Conservation (phyloP, 2,113 vertebrate genomes). For the Protomyctophum bolini region DNA sequence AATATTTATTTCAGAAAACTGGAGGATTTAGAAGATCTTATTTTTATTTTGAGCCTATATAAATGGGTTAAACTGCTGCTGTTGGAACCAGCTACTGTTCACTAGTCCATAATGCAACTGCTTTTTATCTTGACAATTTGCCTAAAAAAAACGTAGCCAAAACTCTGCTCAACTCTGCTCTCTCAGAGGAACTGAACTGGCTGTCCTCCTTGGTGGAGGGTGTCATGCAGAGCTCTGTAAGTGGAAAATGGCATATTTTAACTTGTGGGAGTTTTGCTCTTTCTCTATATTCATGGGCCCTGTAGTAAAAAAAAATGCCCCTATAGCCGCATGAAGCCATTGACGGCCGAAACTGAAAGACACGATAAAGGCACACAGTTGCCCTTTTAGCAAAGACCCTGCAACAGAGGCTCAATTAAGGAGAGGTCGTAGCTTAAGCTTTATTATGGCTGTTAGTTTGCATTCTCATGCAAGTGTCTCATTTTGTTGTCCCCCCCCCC, state of each 20-base stretch:
- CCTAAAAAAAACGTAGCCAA: slow-evolving; percentile 32
- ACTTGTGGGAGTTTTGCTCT: slow-evolving; percentile 26
- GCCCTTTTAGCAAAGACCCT: slow-evolving; percentile 59
- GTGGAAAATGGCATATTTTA: slow-evolving; percentile 28
- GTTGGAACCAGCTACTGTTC: slow-evolving; percentile 16
- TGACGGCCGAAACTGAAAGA: slow-evolving; percentile 26
- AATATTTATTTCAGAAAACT: no score
- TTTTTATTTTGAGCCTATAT: no score
- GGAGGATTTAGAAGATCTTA: no score
- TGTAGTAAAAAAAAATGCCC: slow-evolving; percentile 30
- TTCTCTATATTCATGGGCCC: slow-evolving; percentile 33
- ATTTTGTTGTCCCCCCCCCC: slow-evolving; percentile 55
- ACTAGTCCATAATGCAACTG: slow-evolving; percentile 1
- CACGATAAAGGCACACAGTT: slow-evolving; percentile 64
- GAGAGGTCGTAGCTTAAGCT: slow-evolving; percentile 56
- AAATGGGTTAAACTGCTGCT: slow-evolving; percentile 32
- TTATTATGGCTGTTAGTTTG: slow-evolving; percentile 64
- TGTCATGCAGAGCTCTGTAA: slow-evolving; percentile 35
- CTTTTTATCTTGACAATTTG: slow-evolving; percentile 41
- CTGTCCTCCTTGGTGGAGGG: slow-evolving; percentile 36
- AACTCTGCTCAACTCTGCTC: slow-evolving; percentile 42
- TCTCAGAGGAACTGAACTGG: slow-evolving; percentile 13
- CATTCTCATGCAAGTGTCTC: slow-evolving; percentile 75
- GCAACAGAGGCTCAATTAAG: slow-evolving; percentile 60
- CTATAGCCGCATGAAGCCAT: slow-evolving; percentile 21